A percentile compares a stretch with the other conserved stretches of the same genome.
Evolutionary conservation across 2,797 vertebrate species (phyloP).

Genomic region (Peromyscus attwateri): DNA sequence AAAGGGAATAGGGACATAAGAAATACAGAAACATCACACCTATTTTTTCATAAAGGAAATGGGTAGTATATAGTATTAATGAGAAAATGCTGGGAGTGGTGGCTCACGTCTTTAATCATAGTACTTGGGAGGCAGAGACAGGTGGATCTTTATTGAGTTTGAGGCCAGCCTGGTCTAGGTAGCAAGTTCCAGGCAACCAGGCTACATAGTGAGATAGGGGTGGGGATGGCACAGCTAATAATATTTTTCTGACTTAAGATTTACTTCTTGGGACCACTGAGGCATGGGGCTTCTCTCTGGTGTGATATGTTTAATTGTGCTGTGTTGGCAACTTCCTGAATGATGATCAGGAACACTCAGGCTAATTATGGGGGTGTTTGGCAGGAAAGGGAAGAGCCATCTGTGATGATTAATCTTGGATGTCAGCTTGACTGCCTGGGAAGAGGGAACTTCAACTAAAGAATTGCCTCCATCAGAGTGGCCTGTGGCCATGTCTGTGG

Average conservation of each 20-base stretch:
- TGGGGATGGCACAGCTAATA: background rate
- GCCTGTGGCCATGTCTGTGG: background rate
- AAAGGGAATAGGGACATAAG: background rate
- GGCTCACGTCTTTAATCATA: background rate
- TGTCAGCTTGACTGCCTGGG: background rate
- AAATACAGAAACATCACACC: background rate
- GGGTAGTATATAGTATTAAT: background rate
- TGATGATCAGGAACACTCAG: background rate
- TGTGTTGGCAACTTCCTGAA: background rate
- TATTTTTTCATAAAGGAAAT: background rate
- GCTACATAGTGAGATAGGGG: background rate
- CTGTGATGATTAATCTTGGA: background rate
- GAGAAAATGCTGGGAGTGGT: background rate
- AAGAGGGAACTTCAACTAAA: background rate
- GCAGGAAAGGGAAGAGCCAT: background rate
- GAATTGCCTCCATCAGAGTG: background rate
- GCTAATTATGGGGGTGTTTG: background rate
- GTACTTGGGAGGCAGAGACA: background rate
- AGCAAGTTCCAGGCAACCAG: background rate
- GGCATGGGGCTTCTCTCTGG: background rate
- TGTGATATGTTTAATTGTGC: background rate
- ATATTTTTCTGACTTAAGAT: background rate
- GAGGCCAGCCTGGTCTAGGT: background rate
- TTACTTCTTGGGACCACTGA: background rate
- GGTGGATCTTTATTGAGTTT: background rate